Conservation (phyloP, 2,888 invertebrate genomes). For the Chirona hameri region DNA sequence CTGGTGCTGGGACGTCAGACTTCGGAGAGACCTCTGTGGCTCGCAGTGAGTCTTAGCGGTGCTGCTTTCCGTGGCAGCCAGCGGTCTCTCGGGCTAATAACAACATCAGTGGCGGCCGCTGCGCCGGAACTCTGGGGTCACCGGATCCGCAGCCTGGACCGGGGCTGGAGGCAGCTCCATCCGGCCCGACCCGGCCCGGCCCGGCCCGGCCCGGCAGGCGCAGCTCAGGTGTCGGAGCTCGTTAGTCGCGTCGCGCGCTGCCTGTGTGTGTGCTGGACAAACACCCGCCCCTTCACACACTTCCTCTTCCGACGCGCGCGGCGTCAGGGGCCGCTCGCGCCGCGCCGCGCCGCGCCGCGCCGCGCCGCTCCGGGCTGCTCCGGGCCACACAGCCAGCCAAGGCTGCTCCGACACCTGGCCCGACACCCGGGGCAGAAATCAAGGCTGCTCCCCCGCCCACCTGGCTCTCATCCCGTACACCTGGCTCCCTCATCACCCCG, state of each 20-base stretch:
- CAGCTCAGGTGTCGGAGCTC: background rate
- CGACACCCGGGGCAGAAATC: background rate
- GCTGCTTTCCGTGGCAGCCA: no score
- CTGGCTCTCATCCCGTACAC: background rate
- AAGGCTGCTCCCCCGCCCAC: background rate
- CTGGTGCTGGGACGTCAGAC: no score
- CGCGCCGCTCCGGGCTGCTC: background rate
- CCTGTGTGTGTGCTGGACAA: background rate
- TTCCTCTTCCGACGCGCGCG: background rate
- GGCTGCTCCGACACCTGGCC: constrained; percentile 1
- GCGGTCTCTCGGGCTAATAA: no score
- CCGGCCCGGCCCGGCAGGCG: background rate
- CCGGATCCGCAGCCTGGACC: background rate
- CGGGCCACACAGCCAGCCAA: background rate
- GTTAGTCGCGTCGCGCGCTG: background rate
- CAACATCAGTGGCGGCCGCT: no score
- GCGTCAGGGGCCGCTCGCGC: no score
- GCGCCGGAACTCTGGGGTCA: no score
- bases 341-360: background rate
- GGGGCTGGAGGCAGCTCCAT: background rate
- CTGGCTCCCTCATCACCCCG: background rate
- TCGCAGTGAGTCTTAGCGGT: no score
- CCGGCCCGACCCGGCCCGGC: background rate
- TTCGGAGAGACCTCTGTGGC: no score
- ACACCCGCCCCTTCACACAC: background rate